Evolutionary conservation across 2,113 vertebrate species (phyloP), one percentile per base, ranked within the genome.

Genomic region (Atractosteus spatula): DNA sequence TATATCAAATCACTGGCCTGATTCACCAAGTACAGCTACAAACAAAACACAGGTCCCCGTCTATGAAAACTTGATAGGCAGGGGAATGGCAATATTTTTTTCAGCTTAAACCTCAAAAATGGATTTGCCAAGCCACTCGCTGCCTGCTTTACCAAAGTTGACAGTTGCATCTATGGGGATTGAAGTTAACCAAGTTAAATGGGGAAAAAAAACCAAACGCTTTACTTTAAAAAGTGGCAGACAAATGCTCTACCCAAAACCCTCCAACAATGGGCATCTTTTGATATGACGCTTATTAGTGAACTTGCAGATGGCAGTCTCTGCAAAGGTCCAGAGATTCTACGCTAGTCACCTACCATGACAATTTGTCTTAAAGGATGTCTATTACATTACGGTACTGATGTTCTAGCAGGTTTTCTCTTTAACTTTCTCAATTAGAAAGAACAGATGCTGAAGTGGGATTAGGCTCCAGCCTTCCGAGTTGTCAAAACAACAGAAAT

Each of bases 381-480:
- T 55, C 66, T 41, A 54, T 55, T 68, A 29, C 66, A 68, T 68
- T 68, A 68, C 66, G 1, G 66, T 63, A 29, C n/a, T 59, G 57
- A 59, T 14, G 14, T 59, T 29, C 5, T 13, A 59, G 57, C 57
- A n/a, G 57, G n/a, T 73, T 73, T 69, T 71, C 44, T 72, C 75
- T 76, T 59, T n/a, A 59, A 59, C 56, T 62, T 78, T 71, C 78
- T 85, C 80, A 80, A 85, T 85, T 83, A 83, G 79, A 6, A 71
- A 74, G 74, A 85, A 78, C 84, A 89, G 86, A 82, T 88, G 86
- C 74, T 55, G 69, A 0, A 45, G 65, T 75, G 75, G 16, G 75
- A 80, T 72, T 79, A 81, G 80, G 78, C 69, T 84, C 78, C 78
- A 67, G 76, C 77, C 76, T 85, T 80, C 75, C 78, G 79, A 79